Evolutionary conservation across 2,888 invertebrate species (phyloP).

Genomic region (Molanna angustata): DNA sequence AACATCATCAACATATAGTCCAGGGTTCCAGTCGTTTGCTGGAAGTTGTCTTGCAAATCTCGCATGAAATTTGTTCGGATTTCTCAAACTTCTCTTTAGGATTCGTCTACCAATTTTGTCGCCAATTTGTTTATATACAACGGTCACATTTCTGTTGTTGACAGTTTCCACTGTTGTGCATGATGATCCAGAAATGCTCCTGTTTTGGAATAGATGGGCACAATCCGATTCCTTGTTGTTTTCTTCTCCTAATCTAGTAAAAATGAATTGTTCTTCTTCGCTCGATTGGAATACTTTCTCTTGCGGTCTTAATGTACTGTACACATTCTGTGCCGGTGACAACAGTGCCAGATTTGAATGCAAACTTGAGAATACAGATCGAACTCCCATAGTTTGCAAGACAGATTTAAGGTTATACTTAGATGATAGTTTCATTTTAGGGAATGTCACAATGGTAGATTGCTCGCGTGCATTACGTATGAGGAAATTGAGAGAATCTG

Average conservation of each 20-base stretch:
- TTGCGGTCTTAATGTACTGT: background rate
- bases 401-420: constrained; percentile 54
- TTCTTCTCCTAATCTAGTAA: constrained; percentile 31
- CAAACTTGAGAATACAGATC: constrained; percentile 59
- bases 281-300: constrained; percentile 30
- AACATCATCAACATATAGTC: constrained; percentile 60
- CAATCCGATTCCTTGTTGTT: constrained; percentile 4
- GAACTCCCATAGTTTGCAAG: constrained; percentile 58
- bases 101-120: constrained; percentile 40
- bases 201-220: constrained; percentile 19
- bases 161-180: constrained; percentile 23
- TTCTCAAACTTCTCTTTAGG: constrained; percentile 34
- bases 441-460: constrained; percentile 59
- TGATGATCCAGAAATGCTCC: constrained; percentile 7
- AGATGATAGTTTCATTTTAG: constrained; percentile 69
- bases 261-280: constrained; percentile 30
- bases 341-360: constrained; percentile 68
- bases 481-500: constrained; percentile 49
- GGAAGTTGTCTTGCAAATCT: constrained; percentile 12
- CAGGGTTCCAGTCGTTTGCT: constrained; percentile 49
- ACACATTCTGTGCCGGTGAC: constrained; percentile 44
- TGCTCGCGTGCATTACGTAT: constrained; percentile 48
- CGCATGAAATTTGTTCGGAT: background rate
- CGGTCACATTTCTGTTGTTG: constrained; percentile 32
- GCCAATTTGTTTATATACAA: constrained; percentile 39